These are phyloP conservation scores for Lutjanus campechanus DNA, from an alignment of 2,797 vertebrate genomes.

Conservation along the genomic window DNA sequence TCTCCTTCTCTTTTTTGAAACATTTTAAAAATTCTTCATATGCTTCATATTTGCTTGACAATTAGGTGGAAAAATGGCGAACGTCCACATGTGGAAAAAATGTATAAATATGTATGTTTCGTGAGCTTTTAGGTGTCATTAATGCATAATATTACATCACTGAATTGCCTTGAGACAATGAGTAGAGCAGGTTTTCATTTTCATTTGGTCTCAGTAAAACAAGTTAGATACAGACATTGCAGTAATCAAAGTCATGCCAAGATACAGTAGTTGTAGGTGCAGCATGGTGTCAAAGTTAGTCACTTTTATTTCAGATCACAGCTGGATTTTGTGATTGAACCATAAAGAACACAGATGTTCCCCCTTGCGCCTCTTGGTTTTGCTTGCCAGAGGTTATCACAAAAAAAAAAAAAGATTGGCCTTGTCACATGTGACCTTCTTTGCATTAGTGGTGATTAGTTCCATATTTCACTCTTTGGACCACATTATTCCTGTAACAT, in stretches of 20 bases:
- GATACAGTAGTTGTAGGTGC: background rate
- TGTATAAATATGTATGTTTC: background rate
- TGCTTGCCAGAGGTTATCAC: constrained; percentile 51
- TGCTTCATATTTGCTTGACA: no score
- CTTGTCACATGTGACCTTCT: constrained; percentile 63
- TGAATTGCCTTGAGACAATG: background rate
- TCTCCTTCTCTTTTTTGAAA: no score
- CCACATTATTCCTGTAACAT: constrained; percentile 73
- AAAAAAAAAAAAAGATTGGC: constrained; percentile 24
- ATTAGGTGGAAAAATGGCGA: no score
- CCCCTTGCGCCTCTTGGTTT: constrained; percentile 14
- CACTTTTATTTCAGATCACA: background rate
- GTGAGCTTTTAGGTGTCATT: background rate
- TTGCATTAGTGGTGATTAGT: constrained; percentile 63
- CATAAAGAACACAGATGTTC: background rate
- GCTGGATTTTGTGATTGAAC: background rate
- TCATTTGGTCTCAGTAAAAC: background rate
- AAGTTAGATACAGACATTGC: background rate
- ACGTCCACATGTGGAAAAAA: no score
- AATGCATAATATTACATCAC: background rate
- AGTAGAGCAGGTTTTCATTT: background rate
- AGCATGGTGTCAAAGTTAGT: background rate
- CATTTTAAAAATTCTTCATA: no score
- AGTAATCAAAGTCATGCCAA: background rate
- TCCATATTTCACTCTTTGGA: constrained; percentile 70